Base-by-base conservation (phyloP, 2,888 invertebrate genomes). In the Buathra laborator region DNA sequence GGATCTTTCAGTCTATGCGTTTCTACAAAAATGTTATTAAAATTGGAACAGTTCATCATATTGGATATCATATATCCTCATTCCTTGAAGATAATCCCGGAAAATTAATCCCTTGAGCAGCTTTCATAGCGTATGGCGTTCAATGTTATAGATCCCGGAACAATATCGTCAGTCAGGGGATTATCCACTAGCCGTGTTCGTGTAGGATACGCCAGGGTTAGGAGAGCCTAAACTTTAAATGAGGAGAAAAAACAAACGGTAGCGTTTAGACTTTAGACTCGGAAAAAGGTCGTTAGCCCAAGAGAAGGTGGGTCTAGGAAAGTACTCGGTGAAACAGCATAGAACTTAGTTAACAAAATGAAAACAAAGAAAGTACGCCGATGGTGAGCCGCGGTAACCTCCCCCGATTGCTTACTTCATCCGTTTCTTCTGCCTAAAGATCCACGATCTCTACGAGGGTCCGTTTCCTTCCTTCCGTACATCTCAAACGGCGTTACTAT, bases 381-480 rank as follows among this genome's bases (percentile, higher is more conserved):
- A 32, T 74, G 59, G 48, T 44, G 32, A 70, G 29, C 37, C 62
- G 9, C 48, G 10, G 53, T 44, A 19, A 59, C 46, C 29, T 71
- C 10, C 48, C 14, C 29, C 29, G 59, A 29, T 24, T 59, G 0
- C 59, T 32, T 29, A 14, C 29, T 71, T 53, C 71, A 46, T 77
- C 62, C 19, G 59, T 77, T 77, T 62, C 66, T 43, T 19, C 67
- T 77, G 37, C 16, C 59, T 62, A 9, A 72, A 44, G 67, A 68
- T 68, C 59, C 16, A n/a, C 59, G 68, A 81, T 64, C 59, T 68
- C 51, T 24, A 51, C 68, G 37, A 51, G 62, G 67, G 48, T 81
- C 68, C 29, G 48, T 72, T 84, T 77, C 72, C 77, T 84, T 77
- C 77, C 67, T 77, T 84, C 75, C 76, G 71, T 68, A 62, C 62